A percentile compares a stretch with the other conserved stretches of the same genome.
Evolutionary conservation across 53 echinoderm and acorn worm species (phyloP).

Genomic region (Echinarachnius parma): DNA sequence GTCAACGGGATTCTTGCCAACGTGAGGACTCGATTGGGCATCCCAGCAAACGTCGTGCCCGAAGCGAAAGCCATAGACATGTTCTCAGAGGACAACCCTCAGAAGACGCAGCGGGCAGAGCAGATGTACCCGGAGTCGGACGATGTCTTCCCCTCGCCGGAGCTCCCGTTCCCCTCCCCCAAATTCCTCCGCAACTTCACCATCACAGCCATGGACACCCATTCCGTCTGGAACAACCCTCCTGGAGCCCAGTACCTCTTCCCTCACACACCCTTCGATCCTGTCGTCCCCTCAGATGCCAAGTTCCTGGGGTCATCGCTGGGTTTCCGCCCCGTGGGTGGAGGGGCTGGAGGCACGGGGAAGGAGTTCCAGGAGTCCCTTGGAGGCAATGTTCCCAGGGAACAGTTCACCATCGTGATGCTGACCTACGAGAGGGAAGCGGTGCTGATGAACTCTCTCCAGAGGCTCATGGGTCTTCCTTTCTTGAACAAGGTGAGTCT

Average conservation of each 20-base stretch:
- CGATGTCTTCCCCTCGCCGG: slow-evolving; percentile 82
- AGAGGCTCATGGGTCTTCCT: slow-evolving; percentile 91
- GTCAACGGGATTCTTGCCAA: slow-evolving; percentile 72
- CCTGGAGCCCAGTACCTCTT: slow-evolving; percentile 84
- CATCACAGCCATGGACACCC: slow-evolving; percentile 56
- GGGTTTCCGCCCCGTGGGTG: slow-evolving; percentile 92
- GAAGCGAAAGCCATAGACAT: slow-evolving; percentile 66
- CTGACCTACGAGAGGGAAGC: slow-evolving; percentile 96
- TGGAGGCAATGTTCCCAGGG: slow-evolving; percentile 90
- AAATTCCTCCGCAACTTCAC: slow-evolving; percentile 91
- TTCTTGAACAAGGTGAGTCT: slow-evolving; percentile 97
- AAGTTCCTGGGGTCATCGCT: slow-evolving; percentile 84
- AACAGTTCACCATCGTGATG: slow-evolving; percentile 98
- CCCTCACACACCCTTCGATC: slow-evolving; percentile 89
- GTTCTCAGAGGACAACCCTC: slow-evolving; percentile 69
- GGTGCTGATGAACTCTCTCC: slow-evolving; percentile 78
- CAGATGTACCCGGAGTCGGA: slow-evolving; percentile 81
- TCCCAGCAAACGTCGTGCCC: slow-evolving; percentile 78
- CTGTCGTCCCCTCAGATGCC: slow-evolving; percentile 90
- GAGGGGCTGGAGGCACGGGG: slow-evolving; percentile 89
- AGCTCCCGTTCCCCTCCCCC: slow-evolving; percentile 87
- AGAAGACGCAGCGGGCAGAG: slow-evolving; percentile 67
- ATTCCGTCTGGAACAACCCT: slow-evolving; percentile 74
- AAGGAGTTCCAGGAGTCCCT: slow-evolving; percentile 93
- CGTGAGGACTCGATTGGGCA: slow-evolving; percentile 78